Evolutionary conservation across 2,888 invertebrate genomes (phyloP).

Genomic region (Sarcophaga carnaria): DNA sequence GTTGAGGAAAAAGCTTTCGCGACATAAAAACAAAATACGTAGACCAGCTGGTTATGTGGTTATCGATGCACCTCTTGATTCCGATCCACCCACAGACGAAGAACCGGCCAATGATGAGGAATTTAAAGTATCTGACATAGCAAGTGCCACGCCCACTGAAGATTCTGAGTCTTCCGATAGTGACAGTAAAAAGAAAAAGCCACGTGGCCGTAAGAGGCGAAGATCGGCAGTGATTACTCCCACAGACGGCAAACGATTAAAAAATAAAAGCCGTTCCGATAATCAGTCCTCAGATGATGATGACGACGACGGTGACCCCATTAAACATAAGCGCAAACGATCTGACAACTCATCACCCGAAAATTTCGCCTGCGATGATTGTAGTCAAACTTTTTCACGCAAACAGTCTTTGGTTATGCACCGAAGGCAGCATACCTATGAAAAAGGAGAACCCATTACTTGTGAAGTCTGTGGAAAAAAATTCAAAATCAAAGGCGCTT

Average conservation of each 20-base stretch:
- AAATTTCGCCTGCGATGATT: conserved; percentile 77
- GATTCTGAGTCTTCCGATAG: conserved; percentile 78
- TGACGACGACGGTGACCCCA: conserved; percentile 68
- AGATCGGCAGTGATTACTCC: conserved; percentile 67
- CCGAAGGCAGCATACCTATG: conserved; percentile 81
- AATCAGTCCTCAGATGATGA: conserved; percentile 62
- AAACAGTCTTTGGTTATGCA: conserved; percentile 83
- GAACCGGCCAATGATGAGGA: conserved; percentile 79
- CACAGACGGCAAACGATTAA: conserved; percentile 52
- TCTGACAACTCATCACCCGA: conserved; percentile 66
- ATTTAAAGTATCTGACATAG: conserved; percentile 80
- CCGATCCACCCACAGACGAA: conserved; percentile 77
- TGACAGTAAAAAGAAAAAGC: conserved; percentile 72
- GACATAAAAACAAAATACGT: conserved; percentile 80
- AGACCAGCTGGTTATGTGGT: conserved; percentile 80
- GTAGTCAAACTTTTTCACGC: conserved; percentile 82
- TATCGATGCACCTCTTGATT: conserved; percentile 80
- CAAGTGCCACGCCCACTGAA: conserved; percentile 75
- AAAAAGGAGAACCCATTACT: conserved; percentile 77
- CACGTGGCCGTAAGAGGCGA: conserved; percentile 72
- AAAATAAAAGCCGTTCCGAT: conserved; percentile 36
- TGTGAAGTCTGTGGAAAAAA: conserved; percentile 81
- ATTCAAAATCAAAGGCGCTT: conserved; percentile 81
- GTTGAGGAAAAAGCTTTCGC: conserved; percentile 80
- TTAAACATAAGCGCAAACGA: conserved; percentile 65